Percentiles rank a stretch among this genome's conserved stretches.
These are phyloP conservation scores for Cephus cinctus DNA, from an alignment of 1,140 invertebrate genomes.

Conservation along the genomic window DNA sequence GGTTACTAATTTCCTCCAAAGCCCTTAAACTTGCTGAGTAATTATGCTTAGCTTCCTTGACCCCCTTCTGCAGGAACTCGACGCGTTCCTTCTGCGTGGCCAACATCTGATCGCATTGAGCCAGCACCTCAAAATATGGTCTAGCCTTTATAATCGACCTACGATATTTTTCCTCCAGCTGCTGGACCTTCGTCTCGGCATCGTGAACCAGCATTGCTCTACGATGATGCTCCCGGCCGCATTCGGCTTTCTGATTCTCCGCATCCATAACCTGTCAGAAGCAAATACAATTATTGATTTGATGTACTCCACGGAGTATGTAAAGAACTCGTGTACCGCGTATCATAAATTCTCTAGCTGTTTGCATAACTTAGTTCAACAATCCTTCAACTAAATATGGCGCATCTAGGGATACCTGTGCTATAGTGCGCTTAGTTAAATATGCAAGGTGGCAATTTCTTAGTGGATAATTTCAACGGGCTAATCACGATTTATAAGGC, in stretches of 20 bases:
- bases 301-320: too few relatives aligned
- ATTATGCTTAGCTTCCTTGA: constrained; percentile 74
- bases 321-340: too few relatives aligned
- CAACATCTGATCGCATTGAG: constrained; percentile 81
- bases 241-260: constrained; percentile 83
- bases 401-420: too few relatives aligned
- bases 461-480: too few relatives aligned
- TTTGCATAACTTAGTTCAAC: too few relatives aligned
- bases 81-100: constrained; percentile 85
- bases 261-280: constrained; percentile 96
- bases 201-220: constrained; percentile 74
- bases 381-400: too few relatives aligned
- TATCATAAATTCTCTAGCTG: too few relatives aligned
- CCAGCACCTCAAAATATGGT: constrained; percentile 90
- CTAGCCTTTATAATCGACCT: constrained; percentile 80
- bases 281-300: too few relatives aligned
- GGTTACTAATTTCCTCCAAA: constrained; percentile 89
- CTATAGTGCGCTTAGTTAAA: too few relatives aligned
- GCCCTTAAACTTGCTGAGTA: constrained; percentile 84
- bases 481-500: too few relatives aligned
- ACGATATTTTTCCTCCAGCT: constrained; percentile 75
- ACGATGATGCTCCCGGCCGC: constrained; percentile 81
- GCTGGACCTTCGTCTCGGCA: constrained; percentile 74
- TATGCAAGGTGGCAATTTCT: too few relatives aligned
- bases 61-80: constrained; percentile 73